Conservation (phyloP, 1,140 invertebrate genomes). For the Hycleus cichorii region DNA sequence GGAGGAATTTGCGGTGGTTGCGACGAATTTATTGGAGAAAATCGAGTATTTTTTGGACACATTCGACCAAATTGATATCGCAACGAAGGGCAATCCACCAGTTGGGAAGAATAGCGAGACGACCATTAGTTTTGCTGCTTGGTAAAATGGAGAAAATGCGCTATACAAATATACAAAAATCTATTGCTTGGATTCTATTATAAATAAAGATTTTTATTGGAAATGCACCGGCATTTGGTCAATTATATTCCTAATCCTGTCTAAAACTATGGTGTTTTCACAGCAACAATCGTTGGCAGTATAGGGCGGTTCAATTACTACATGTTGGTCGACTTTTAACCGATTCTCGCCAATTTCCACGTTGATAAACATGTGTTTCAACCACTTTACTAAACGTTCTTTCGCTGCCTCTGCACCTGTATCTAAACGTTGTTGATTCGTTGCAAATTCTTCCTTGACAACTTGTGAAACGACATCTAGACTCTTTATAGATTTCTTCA, state of each 20-base stretch:
- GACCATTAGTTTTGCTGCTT: slow-evolving; percentile 39
- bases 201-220: slow-evolving; percentile 11
- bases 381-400: slow-evolving; percentile 18
- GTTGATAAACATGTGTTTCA: slow-evolving; percentile 32
- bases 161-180: background rate
- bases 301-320: slow-evolving; percentile 36
- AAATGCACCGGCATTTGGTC: slow-evolving; percentile 32
- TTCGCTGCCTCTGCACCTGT: background rate
- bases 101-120: slow-evolving; percentile 30
- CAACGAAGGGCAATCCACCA: slow-evolving; percentile 13
- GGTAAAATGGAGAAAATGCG: slow-evolving; percentile 20
- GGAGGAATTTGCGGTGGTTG: slow-evolving; percentile 58
- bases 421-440: background rate
- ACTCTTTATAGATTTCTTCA: slow-evolving; percentile 24
- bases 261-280: slow-evolving; percentile 35
- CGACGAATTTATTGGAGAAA: slow-evolving; percentile 53
- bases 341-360: slow-evolving; percentile 29
- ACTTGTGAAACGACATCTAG: slow-evolving; percentile 22
- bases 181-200: background rate
- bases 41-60: slow-evolving; percentile 40
- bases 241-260: slow-evolving; percentile 33
- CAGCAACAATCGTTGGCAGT: slow-evolving; percentile 30
- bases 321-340: slow-evolving; percentile 33
- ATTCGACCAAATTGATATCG: slow-evolving; percentile 30
- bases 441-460: slow-evolving; percentile 12